Conservation (phyloP, 2,888 invertebrate genomes). For the Zaprionus lineosus region DNA sequence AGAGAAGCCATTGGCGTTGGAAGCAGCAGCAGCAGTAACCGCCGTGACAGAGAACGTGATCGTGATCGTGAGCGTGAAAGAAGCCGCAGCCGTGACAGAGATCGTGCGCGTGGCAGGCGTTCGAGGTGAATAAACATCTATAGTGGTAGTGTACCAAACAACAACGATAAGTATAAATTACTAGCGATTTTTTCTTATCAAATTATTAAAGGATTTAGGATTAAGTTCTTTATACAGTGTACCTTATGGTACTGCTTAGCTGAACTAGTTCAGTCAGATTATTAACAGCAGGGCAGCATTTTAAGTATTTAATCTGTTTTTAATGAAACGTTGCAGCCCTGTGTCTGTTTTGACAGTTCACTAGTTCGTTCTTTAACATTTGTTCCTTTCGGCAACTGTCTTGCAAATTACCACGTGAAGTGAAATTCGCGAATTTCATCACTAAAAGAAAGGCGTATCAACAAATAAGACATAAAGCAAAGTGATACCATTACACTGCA, state of each 20-base stretch:
- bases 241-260: too few relatives aligned
- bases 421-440: conserved; percentile 73
- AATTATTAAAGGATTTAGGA: not conserved
- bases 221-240: too few relatives aligned
- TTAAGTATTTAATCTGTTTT: not conserved
- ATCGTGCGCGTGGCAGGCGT: conserved; percentile 75
- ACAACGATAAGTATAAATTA: conserved; percentile 80
- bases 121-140: conserved; percentile 83
- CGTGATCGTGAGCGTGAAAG: conserved; percentile 79
- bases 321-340: conserved; percentile 34
- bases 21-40: conserved; percentile 45
- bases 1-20: conserved; percentile 73
- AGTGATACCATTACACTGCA: conserved; percentile 8
- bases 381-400: conserved; percentile 39
- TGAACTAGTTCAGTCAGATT: conserved; percentile 34
- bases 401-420: conserved; percentile 79
- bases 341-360: conserved; percentile 37
- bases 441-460: conserved; percentile 32
- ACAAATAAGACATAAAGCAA: conserved; percentile 18
- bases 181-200: conserved; percentile 42
- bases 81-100: conserved; percentile 76
- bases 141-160: conserved; percentile 82
- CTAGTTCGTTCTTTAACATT: conserved; percentile 35
- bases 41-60: conserved; percentile 63
- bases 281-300: not conserved